These are phyloP conservation scores for Musca domestica DNA, from an alignment of 1,140 invertebrate genomes.

Conservation along the genomic window DNA sequence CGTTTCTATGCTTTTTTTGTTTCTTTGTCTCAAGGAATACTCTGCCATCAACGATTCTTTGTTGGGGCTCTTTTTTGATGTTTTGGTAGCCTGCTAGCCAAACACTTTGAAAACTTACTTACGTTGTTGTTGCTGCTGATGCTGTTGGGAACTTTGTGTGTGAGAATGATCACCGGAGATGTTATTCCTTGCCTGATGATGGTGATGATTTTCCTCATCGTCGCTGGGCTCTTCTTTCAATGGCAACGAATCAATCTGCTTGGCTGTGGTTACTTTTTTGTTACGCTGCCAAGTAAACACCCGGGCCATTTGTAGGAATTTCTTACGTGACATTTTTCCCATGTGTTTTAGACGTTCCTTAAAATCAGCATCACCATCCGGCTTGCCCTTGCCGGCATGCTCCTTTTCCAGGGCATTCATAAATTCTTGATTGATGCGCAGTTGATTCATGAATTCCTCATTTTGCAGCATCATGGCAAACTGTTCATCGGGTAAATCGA, in stretches of 20 bases:
- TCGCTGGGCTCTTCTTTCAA: conserved; percentile 64
- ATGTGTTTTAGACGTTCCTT: conserved; percentile 82
- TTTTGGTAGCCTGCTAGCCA: too few species aligned
- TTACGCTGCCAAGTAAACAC: conserved; percentile 69
- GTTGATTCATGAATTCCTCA: conserved; percentile 87
- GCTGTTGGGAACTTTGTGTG: conserved; percentile 4
- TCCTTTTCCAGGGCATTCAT: conserved; percentile 80
- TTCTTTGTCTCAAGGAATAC: too few species aligned
- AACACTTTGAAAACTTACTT: conserved; percentile 29
- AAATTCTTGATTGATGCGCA: conserved; percentile 86
- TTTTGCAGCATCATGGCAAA: conserved; percentile 89
- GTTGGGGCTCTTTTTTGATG: too few species aligned
- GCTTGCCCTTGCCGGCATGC: conserved; percentile 58
- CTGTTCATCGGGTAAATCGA: conserved; percentile 68
- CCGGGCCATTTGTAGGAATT: conserved; percentile 76
- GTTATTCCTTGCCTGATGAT: not conserved
- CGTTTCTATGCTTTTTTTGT: too few species aligned
- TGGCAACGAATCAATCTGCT: conserved; percentile 59
- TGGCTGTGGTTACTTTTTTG: conserved; percentile 66
- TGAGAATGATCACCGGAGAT: not conserved
- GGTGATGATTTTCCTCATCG: conserved; percentile 57
- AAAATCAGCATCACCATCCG: conserved; percentile 74
- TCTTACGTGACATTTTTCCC: conserved; percentile 82
- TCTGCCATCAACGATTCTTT: too few species aligned
- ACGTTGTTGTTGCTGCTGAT: conserved; percentile 39